A percentile compares a stretch with the other conserved stretches of the same genome.
phyloP scores from a whole-genome alignment of 2,888 invertebrate genomes.

The Ischnura elegans region DNA sequence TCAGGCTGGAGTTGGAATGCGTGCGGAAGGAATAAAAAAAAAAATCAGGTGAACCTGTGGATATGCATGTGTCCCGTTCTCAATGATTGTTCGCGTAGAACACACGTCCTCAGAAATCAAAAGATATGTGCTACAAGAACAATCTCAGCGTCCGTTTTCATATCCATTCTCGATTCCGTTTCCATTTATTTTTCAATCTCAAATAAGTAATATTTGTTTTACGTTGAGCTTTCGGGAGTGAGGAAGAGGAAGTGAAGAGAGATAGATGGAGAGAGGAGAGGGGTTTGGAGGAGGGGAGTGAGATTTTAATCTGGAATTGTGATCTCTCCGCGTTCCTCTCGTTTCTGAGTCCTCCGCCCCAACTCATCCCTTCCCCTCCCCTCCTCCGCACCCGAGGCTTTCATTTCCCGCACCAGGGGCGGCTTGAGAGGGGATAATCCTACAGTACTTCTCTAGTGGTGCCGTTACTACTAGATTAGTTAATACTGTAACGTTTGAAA shows the following conservation, averaged over 20 bases:
- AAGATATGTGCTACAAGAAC: too few species aligned
- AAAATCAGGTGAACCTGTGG: too few species aligned
- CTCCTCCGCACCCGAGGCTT: not conserved
- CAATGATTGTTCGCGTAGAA: too few species aligned
- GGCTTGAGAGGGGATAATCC: too few species aligned
- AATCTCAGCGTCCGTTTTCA: not conserved
- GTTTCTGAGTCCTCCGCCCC: not conserved
- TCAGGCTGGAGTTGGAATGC: too few species aligned
- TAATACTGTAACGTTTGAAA: too few species aligned
- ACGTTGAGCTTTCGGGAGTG: not conserved
- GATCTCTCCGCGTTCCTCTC: constrained; percentile 41
- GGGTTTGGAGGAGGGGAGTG: not conserved
- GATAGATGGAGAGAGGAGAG: not conserved
- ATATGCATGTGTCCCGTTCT: too few species aligned
- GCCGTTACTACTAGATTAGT: too few species aligned
- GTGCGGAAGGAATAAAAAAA: too few species aligned
- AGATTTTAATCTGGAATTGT: constrained; percentile 66
- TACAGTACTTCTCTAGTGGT: too few species aligned
- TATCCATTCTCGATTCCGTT: not conserved
- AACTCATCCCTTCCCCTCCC: not conserved
- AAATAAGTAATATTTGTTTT: not conserved
- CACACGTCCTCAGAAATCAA: too few species aligned
- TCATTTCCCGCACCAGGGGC: constrained; percentile 42
- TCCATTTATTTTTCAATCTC: not conserved
- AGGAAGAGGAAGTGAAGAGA: not conserved